These are phyloP conservation scores for Heliconius congener DNA, from an alignment of 1,140 invertebrate genomes.

Conservation along the genomic window DNA sequence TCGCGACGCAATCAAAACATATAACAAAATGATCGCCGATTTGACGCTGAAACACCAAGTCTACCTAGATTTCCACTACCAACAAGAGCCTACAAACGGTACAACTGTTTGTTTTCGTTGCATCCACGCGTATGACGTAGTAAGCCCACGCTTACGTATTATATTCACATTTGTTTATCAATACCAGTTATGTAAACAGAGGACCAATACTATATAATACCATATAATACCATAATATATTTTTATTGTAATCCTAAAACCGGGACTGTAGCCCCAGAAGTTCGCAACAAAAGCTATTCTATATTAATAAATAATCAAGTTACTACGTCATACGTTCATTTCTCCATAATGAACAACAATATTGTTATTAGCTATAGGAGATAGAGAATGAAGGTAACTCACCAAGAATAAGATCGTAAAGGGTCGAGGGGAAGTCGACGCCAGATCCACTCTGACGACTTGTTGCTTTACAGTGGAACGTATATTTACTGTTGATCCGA, in stretches of 20 bases:
- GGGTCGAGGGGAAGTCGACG: slow-evolving; percentile 48
- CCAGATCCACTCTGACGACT: slow-evolving; percentile 49
- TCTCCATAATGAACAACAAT: slow-evolving; percentile 20
- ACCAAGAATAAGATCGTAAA: slow-evolving; percentile 46
- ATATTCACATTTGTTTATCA: neutral
- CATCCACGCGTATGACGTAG: slow-evolving; percentile 61
- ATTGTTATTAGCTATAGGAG: slow-evolving; percentile 8
- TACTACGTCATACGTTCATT: slow-evolving; percentile 47
- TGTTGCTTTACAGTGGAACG: slow-evolving; percentile 54
- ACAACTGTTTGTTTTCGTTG: slow-evolving; percentile 55
- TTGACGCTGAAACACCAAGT: slow-evolving; percentile 32
- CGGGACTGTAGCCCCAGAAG: neutral
- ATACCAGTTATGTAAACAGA: neutral
- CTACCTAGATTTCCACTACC: slow-evolving; percentile 22
- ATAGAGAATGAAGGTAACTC: slow-evolving; percentile 13
- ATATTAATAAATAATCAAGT: neutral
- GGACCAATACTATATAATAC: neutral
- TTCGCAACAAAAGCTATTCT: neutral
- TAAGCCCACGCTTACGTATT: slow-evolving; percentile 33
- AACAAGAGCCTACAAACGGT: slow-evolving; percentile 48
- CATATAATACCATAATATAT: neutral
- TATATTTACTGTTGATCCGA: slow-evolving; percentile 51
- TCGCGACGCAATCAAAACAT: slow-evolving; percentile 50
- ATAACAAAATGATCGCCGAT: slow-evolving; percentile 68
- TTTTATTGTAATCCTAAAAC: neutral